phyloP scores from a whole-genome alignment of 1,140 invertebrate species.

The Eulimnadia texana region DNA sequence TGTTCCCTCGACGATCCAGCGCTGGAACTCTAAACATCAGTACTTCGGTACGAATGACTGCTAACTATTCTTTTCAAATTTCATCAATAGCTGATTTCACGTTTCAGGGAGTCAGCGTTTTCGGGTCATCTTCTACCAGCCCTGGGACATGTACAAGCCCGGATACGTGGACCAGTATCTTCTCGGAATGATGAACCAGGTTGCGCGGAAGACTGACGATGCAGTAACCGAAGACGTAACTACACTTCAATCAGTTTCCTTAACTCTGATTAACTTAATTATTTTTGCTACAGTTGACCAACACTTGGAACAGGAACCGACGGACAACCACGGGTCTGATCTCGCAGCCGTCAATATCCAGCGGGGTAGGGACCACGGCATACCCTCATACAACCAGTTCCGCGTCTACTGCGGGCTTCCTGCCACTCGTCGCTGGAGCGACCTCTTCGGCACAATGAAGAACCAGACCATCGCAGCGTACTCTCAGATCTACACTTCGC shows the following conservation, averaged over 20 bases:
- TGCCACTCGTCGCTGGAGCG: too few species aligned
- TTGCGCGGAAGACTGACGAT: too few species aligned
- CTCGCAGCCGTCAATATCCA: conserved; percentile 33
- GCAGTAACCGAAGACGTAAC: too few species aligned
- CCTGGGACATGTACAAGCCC: conserved; percentile 36
- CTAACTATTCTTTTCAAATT: too few species aligned
- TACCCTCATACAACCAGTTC: conserved; percentile 32
- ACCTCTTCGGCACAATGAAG: conserved; percentile 20
- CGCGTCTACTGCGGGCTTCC: conserved; percentile 44
- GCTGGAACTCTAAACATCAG: too few species aligned
- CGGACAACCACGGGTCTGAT: conserved; percentile 35
- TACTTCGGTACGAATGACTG: too few species aligned
- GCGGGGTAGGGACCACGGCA: conserved; percentile 34
- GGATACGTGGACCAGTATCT: conserved; percentile 35
- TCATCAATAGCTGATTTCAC: too few species aligned
- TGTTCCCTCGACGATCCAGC: too few species aligned
- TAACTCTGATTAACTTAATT: too few species aligned
- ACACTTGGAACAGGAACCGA: too few species aligned
- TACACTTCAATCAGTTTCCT: too few species aligned
- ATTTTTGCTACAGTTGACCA: too few species aligned
- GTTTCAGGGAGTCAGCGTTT: conserved; percentile 31
- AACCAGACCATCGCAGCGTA: conserved; percentile 24
- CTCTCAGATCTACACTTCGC: conserved; percentile 21
- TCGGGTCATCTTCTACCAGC: conserved; percentile 31
- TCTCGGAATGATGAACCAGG: conserved; percentile 36